Percentiles rank a stretch among this genome's conserved stretches.
These are phyloP conservation scores for Ovis canadensis DNA, from an alignment of 2,113 vertebrate genomes.

Conservation along the genomic window DNA sequence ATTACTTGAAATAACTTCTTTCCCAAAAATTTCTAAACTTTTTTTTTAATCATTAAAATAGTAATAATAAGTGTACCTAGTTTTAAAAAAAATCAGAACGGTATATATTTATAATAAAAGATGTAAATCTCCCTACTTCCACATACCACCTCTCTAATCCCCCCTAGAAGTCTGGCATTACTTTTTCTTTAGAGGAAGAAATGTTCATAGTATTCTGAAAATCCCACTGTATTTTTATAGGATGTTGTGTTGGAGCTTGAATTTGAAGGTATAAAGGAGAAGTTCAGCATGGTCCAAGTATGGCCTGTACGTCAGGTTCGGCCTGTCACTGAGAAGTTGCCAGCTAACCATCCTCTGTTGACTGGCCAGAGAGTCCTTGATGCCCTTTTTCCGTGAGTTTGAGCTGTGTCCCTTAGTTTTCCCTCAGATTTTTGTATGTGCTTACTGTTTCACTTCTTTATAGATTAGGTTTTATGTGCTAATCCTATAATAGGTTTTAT, in stretches of 20 bases:
- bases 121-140: neutral
- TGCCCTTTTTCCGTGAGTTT: conserved; percentile 94
- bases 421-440: neutral
- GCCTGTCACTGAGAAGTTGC: conserved; percentile 96
- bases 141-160: neutral
- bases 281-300: conserved; percentile 96
- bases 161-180: neutral
- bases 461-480: neutral
- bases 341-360: conserved; percentile 93
- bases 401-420: neutral
- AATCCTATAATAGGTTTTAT: neutral
- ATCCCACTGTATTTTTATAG: conserved; percentile 72
- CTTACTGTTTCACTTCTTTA: neutral
- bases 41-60: neutral
- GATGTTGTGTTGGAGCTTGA: conserved; percentile 97
- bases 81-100: neutral
- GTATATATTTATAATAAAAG: neutral
- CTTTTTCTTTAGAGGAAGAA: conserved; percentile 6
- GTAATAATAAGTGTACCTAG: neutral
- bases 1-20: neutral
- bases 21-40: neutral
- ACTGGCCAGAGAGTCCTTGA: conserved; percentile 96
- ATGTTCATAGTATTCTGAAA: neutral
- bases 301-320: conserved; percentile 97
- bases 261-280: conserved; percentile 96